These are phyloP conservation scores for Neomonachus schauinslandi DNA, from an alignment of 2,113 vertebrate genomes.

Conservation along the genomic window DNA sequence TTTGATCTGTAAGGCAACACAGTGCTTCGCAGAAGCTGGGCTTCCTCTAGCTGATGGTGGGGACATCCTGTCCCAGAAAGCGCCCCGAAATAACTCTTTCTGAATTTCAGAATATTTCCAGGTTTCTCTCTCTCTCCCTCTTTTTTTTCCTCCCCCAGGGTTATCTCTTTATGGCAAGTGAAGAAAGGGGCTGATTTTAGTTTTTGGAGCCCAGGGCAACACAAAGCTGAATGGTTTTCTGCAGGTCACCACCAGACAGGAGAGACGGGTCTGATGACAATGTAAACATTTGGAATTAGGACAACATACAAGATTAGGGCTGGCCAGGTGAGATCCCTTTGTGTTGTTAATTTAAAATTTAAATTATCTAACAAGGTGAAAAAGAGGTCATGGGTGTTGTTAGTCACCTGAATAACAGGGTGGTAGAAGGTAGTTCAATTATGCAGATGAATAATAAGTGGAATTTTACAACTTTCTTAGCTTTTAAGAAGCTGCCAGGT, in stretches of 20 bases:
- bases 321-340: conserved; percentile 47
- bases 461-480: background rate
- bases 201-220: background rate
- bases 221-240: background rate
- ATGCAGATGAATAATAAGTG: background rate
- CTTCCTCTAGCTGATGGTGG: conserved; percentile 72
- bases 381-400: conserved; percentile 17
- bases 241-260: background rate
- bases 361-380: conserved; percentile 69
- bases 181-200: background rate
- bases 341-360: background rate
- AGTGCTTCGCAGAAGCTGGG: conserved; percentile 73
- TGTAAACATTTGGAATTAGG: background rate
- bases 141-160: background rate
- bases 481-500: background rate
- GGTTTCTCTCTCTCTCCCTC: conserved; percentile 46
- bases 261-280: background rate
- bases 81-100: conserved; percentile 74
- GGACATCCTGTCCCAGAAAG: conserved; percentile 76
- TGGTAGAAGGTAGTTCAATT: background rate
- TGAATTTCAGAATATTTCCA: conserved; percentile 72
- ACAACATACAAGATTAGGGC: background rate
- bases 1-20: conserved; percentile 77
- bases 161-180: conserved; percentile 6
- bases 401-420: background rate